phyloP scores from a whole-genome alignment of 2,888 invertebrate genomes.

The Eupithecia pulchellata region DNA sequence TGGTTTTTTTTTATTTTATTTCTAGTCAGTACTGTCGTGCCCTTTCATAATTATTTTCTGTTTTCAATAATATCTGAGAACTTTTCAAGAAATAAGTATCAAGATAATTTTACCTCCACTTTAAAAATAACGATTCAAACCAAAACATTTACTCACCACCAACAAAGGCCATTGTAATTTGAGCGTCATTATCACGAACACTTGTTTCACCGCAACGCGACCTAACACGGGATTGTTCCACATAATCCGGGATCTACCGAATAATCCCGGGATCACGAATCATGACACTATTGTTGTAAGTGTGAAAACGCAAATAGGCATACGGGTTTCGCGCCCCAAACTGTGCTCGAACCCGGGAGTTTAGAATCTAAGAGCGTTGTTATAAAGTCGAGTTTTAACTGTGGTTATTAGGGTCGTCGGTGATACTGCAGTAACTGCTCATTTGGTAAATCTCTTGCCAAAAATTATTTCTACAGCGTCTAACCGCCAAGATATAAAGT shows the following conservation, averaged over 20 bases:
- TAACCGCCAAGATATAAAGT: background rate
- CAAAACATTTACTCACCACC: conserved; percentile 7
- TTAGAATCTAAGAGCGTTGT: background rate
- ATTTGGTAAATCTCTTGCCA: conserved; percentile 52
- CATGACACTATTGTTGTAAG: conserved; percentile 86
- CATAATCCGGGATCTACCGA: conserved; percentile 68
- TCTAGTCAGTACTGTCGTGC: too few species aligned
- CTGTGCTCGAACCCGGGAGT: conserved; percentile 36
- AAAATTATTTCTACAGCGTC: conserved; percentile 26
- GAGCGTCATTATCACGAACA: conserved; percentile 76
- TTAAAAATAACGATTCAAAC: background rate
- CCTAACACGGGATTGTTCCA: conserved; percentile 64
- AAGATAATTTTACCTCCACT: background rate
- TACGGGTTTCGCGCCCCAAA: conserved; percentile 53
- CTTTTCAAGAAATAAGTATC: too few species aligned
- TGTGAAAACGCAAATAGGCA: conserved; percentile 86
- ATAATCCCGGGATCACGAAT: conserved; percentile 84
- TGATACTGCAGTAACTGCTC: conserved; percentile 58
- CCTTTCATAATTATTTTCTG: too few species aligned
- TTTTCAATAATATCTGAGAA: too few species aligned
- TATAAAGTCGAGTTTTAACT: conserved; percentile 44
- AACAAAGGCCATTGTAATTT: conserved; percentile 60
- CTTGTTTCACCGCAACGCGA: conserved; percentile 82
- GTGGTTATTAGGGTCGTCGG: conserved; percentile 32
- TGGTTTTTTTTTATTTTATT: too few species aligned